Percentiles rank a stretch among this genome's conserved stretches.
Conservation (phyloP, 2,113 vertebrate species). For the Lutjanus erythropterus region DNA sequence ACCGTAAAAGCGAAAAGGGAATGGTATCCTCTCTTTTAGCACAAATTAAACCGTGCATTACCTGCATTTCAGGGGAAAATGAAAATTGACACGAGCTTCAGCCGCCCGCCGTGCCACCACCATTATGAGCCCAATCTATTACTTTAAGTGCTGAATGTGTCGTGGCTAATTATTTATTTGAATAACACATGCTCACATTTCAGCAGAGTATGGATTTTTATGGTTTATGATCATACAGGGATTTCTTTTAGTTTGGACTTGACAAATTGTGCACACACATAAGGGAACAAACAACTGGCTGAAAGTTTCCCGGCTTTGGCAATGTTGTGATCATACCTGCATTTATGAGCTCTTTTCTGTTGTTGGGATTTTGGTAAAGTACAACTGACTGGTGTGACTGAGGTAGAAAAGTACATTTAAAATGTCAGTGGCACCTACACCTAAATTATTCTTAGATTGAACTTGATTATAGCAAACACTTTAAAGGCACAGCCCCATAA, state of each 20-base stretch:
- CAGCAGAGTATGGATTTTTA: background rate
- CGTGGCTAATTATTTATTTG: slow-evolving; percentile 19
- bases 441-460: background rate
- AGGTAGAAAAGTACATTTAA: background rate
- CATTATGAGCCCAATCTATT: slow-evolving; percentile 15
- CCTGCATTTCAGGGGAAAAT: slow-evolving; percentile 10
- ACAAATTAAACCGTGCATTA: slow-evolving; percentile 29
- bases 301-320: background rate
- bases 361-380: background rate
- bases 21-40: slow-evolving; percentile 6
- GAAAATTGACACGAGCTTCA: slow-evolving; percentile 4
- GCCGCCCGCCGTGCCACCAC: background rate
- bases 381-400: background rate
- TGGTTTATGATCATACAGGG: background rate
- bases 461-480: background rate
- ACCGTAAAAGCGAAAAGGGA: slow-evolving; percentile 19
- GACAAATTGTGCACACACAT: background rate
- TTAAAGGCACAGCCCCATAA: background rate
- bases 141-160: slow-evolving; percentile 6
- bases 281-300: background rate
- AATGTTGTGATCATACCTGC: background rate
- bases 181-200: background rate
- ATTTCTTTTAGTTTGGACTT: background rate
- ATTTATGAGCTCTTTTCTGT: background rate
- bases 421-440: background rate